Base-by-base conservation (phyloP, 2,113 vertebrate species). In the Daphoenositta chrysoptera region DNA sequence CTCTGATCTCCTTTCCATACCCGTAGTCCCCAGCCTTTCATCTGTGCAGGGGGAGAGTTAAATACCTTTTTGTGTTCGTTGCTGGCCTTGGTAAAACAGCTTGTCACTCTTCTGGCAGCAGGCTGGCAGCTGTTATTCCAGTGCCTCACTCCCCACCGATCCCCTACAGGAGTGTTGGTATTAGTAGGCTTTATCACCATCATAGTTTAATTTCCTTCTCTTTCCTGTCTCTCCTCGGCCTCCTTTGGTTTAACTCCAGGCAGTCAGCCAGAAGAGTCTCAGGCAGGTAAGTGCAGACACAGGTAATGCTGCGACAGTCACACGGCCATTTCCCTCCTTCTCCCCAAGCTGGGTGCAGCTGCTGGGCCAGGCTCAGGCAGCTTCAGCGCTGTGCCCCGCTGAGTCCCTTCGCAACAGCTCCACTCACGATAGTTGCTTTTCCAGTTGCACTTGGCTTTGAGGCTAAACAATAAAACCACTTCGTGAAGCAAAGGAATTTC, bases 131-230 rank as follows among this genome's bases (percentile, higher is more conserved):
- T 10, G 13, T 79, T 68, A 27, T 15, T 64, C 35, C 70, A 85
- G 66, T 22, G 39, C 54, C 47, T 81, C 0, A 0, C n/a, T 83
- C 45, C n/a, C 30, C 54, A 64, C 16, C 0, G 0, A 73, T 57
- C 31, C 50, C 23, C 35, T 79, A 39, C 47, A 88, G 48, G 35
- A 57, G 81, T 9, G 0, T 6, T 6, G 1, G 33, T 27, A 54
- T 66, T 76, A 61, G 60, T 12, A 63, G 33, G 56, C 48, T 82
- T 84, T 71, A 42, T 44, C 6, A 2, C 69, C 5, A 0, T 17
- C 20, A 4, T 2, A 33, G 13, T 79, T 77, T 47, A 10, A 15
- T 63, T 88, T 85, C 44, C 27, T 90, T 27, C 37, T 45, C 47
- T 73, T 76, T 66, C 51, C 56, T 14, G 9, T 39, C 44, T 78